phyloP scores from a whole-genome alignment of 2,797 vertebrate species.

The Erithacus rubecula region DNA sequence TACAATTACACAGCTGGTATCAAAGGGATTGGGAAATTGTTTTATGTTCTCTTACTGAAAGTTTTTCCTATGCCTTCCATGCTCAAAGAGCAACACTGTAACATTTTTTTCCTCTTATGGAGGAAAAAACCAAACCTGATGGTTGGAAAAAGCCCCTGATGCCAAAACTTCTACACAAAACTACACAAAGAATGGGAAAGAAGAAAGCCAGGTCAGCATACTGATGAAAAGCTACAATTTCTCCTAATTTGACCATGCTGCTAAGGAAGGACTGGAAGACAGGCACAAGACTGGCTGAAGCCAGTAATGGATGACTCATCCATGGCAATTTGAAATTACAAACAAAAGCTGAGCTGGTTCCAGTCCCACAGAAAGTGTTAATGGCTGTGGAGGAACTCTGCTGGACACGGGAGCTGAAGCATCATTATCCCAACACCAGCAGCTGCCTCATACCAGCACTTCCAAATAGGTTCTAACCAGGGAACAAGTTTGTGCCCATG shows the following conservation, averaged over 20 bases:
- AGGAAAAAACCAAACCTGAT: not conserved
- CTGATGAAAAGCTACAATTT: not conserved
- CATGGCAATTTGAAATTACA: not conserved
- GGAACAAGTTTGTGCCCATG: not conserved
- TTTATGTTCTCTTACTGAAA: not conserved
- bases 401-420: not conserved
- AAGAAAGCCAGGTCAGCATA: not conserved
- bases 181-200: not conserved
- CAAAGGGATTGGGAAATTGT: not conserved
- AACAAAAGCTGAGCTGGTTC: not conserved
- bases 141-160: not conserved
- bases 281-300: not conserved
- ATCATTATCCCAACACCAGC: not conserved
- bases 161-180: not conserved
- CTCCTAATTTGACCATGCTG: not conserved
- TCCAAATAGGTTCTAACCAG: not conserved
- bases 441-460: not conserved
- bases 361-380: not conserved
- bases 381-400: not conserved
- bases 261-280: not conserved
- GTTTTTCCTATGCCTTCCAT: not conserved
- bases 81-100: not conserved
- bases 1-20: not conserved
- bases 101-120: not conserved
- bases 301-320: not conserved